Percentiles rank a stretch among this genome's conserved stretches.
Conservation (phyloP, 2,113 vertebrate species). For the Sakesphorus luctuosus region DNA sequence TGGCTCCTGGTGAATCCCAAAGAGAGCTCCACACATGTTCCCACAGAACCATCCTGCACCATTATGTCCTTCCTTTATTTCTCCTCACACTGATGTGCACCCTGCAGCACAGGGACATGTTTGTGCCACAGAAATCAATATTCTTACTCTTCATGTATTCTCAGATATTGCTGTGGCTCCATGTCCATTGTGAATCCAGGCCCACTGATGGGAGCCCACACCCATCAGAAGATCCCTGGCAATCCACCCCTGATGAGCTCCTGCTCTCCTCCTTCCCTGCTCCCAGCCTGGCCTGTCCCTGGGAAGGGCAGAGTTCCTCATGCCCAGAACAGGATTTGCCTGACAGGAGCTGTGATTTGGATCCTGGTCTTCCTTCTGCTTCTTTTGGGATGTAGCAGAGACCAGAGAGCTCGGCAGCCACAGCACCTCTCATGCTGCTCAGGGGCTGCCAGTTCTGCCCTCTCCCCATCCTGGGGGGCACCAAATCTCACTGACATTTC, state of each 20-base stretch:
- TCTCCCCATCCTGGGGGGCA: not conserved
- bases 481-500: not conserved
- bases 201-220: not conserved
- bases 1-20: not conserved
- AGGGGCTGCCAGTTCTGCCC: not conserved
- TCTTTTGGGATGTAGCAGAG: not conserved
- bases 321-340: not conserved
- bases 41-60: not conserved
- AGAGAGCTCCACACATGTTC: not conserved
- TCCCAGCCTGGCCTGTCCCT: not conserved
- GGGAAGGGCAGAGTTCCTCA: not conserved
- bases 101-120: not conserved
- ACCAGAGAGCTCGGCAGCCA: not conserved
- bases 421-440: not conserved
- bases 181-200: not conserved
- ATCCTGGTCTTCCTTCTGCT: slow-evolving; percentile 14
- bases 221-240: not conserved
- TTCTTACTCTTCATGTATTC: not conserved
- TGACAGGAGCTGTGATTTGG: not conserved
- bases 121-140: too few relatives aligned
- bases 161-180: not conserved
- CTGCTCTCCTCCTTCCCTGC: not conserved
- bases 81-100: not conserved
- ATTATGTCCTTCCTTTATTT: rapidly evolving
- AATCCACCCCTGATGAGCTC: rapidly evolving